phyloP scores from a whole-genome alignment of 2,113 vertebrate genomes.

The Spheniscus mendiculus region DNA sequence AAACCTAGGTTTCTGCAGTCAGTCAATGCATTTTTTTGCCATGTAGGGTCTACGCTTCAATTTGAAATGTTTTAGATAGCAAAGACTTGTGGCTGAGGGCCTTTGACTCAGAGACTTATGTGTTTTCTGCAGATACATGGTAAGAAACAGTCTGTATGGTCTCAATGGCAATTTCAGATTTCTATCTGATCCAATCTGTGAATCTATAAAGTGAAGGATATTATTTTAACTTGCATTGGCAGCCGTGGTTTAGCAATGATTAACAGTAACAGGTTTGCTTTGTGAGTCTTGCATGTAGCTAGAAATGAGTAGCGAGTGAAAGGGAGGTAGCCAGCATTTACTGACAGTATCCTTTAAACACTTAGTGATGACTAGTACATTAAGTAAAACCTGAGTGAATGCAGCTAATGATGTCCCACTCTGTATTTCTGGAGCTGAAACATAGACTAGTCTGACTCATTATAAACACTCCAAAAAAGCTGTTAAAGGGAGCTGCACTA shows the following conservation, averaged over 20 bases:
- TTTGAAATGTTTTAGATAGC: neutral
- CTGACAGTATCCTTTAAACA: neutral
- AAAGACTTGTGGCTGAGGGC: neutral
- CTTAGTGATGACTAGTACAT: neutral
- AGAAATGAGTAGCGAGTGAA: neutral
- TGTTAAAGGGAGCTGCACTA: neutral
- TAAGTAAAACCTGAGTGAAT: neutral
- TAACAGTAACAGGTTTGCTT: neutral
- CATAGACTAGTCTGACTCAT: neutral
- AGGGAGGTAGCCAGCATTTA: neutral
- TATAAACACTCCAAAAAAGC: neutral
- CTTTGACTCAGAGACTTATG: neutral
- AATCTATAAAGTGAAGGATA: neutral
- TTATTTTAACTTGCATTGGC: neutral
- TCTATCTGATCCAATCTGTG: neutral
- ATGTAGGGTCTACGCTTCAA: rapidly evolving
- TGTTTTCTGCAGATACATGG: rapidly evolving
- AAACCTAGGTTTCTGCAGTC: neutral
- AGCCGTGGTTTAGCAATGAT: neutral
- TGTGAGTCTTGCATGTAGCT: too few relatives aligned
- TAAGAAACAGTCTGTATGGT: neutral
- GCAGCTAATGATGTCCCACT: neutral
- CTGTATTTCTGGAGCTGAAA: neutral
- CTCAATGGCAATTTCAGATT: neutral
- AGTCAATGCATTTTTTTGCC: neutral